These are phyloP conservation scores for Aspidoscelis tigris DNA, from an alignment of 2,113 vertebrate species.

Conservation along the genomic window DNA sequence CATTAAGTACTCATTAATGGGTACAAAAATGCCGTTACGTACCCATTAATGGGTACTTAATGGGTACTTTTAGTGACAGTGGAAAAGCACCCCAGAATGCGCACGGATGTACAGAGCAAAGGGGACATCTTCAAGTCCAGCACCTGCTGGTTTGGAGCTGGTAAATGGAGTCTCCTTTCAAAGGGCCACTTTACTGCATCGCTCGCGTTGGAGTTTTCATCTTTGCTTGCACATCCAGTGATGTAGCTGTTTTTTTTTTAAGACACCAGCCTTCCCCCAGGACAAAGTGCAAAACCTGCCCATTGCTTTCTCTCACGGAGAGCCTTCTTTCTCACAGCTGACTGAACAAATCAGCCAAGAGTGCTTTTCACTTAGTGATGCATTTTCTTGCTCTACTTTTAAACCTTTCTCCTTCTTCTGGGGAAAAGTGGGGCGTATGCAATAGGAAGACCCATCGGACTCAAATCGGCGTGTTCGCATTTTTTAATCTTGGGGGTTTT, in stretches of 20 bases:
- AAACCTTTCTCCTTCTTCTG: constrained; percentile 5
- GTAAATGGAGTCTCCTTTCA: not conserved
- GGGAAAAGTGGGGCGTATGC: not conserved
- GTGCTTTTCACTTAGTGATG: not conserved
- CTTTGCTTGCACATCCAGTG: no score
- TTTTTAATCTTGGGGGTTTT: constrained; percentile 38
- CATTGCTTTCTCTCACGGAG: not conserved
- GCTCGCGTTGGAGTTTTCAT: no score
- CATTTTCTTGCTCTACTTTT: constrained; percentile 16
- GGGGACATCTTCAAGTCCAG: not conserved
- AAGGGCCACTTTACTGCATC: no score
- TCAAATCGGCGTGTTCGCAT: constrained; percentile 27
- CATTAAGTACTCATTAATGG: no score
- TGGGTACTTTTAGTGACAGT: no score
- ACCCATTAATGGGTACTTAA: no score
- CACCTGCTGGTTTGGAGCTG: no score
- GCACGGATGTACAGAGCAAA: not conserved
- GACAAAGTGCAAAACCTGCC: not conserved
- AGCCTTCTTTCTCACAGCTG: not conserved
- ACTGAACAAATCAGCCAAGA: not conserved
- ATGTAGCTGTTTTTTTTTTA: not conserved
- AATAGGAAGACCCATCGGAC: not conserved
- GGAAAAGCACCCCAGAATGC: not conserved
- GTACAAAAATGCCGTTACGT: no score
- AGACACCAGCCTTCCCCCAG: not conserved